These are phyloP conservation scores for Phaetusa simplex DNA, from an alignment of 2,113 vertebrate genomes.

Conservation along the genomic window DNA sequence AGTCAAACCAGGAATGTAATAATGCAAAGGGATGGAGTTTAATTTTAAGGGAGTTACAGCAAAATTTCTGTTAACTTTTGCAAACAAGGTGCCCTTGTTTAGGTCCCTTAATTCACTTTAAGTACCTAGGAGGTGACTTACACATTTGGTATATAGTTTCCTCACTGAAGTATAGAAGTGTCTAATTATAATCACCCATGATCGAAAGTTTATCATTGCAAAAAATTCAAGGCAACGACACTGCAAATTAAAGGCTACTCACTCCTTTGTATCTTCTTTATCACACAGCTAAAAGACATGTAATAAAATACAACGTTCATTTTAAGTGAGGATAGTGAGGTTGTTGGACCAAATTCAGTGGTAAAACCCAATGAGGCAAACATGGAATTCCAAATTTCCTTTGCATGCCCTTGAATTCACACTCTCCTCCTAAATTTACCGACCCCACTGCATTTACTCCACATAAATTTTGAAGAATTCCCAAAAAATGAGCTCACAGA, in stretches of 20 bases:
- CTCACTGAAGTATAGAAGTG: not conserved
- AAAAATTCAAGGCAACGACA: not conserved
- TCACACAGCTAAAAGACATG: not conserved
- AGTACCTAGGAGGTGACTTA: not conserved
- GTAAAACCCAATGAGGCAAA: not conserved
- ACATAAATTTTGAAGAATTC: not conserved
- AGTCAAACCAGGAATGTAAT: constrained; percentile 1
- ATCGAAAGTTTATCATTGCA: not conserved
- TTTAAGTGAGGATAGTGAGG: not conserved
- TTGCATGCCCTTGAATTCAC: not conserved
- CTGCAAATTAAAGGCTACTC: not conserved
- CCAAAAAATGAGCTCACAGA: not conserved
- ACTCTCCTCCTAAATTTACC: not conserved
- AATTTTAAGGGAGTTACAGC: not conserved
- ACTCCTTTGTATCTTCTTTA: not conserved
- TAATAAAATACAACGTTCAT: not conserved
- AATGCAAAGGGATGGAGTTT: not conserved
- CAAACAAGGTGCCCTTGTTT: not conserved
- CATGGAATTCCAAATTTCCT: not conserved
- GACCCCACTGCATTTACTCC: not conserved
- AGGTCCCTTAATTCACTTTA: not conserved
- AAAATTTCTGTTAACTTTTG: constrained; percentile 14
- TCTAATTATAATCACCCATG: not conserved
- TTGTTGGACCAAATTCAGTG: not conserved
- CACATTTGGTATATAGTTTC: not conserved